phyloP scores from a whole-genome alignment of 2,797 vertebrate species.

The Sebastes flavidus region DNA sequence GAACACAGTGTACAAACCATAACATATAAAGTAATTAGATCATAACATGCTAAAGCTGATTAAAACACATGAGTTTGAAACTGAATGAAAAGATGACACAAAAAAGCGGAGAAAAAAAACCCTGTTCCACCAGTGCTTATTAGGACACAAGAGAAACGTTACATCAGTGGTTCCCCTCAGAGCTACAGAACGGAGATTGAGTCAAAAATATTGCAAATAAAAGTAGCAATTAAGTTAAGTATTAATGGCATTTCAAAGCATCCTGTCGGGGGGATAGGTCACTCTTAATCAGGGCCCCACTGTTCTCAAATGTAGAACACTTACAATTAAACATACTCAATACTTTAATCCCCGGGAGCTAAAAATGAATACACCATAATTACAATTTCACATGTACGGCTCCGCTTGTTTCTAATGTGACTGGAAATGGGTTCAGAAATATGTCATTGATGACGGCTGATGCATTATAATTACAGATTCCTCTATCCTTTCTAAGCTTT shows the following conservation, averaged over 20 bases:
- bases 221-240: conserved; percentile 81
- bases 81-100: not conserved
- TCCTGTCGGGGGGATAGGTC: conserved; percentile 60
- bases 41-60: no score
- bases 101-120: not conserved
- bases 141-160: not conserved
- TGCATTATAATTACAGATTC: conserved; percentile 77
- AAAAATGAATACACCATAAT: conserved; percentile 73
- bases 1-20: no score
- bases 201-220: conserved; percentile 56
- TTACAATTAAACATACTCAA: conserved; percentile 77
- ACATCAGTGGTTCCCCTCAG: conserved; percentile 17
- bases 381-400: conserved; percentile 69
- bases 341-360: conserved; percentile 76
- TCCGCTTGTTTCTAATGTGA: conserved; percentile 61
- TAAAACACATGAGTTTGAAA: not conserved
- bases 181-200: conserved; percentile 1
- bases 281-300: conserved; percentile 70
- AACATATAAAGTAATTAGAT: no score
- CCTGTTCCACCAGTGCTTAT: not conserved
- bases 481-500: conserved; percentile 50
- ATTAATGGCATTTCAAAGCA: conserved; percentile 72
- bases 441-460: conserved; percentile 74
- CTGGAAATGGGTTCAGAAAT: conserved; percentile 76
- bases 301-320: conserved; percentile 75